Conservation (phyloP, 2,113 vertebrate species). For the Alligator mississippiensis region DNA sequence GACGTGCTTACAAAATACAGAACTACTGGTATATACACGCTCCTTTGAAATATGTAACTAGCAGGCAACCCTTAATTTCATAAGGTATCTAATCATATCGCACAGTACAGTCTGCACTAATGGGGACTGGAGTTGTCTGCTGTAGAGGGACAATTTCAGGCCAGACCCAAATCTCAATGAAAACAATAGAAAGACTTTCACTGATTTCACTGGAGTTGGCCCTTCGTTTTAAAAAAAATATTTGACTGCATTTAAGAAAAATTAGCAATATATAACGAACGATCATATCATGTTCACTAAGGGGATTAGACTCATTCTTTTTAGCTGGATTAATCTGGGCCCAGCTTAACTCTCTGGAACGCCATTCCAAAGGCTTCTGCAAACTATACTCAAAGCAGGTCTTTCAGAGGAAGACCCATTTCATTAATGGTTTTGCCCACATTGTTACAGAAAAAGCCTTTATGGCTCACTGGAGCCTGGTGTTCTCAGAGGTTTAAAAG, state of each 20-base stretch:
- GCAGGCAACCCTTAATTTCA: background rate
- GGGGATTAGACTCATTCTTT: background rate
- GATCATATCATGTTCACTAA: background rate
- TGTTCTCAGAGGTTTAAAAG: background rate
- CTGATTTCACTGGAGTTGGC: background rate
- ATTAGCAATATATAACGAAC: background rate
- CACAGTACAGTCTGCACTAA: background rate
- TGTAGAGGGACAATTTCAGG: background rate
- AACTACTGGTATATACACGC: background rate
- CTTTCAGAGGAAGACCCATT: background rate
- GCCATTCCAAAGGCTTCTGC: background rate
- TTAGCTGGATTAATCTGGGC: constrained; percentile 8
- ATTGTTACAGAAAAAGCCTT: background rate
- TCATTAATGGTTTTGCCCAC: background rate
- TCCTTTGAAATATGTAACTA: background rate
- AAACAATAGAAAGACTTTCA: background rate
- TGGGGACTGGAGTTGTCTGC: accelerated
- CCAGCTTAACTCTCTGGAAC: background rate
- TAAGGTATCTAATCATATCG: background rate
- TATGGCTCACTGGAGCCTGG: background rate
- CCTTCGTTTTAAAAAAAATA: background rate
- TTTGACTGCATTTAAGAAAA: background rate
- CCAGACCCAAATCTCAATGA: background rate
- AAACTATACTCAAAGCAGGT: background rate
- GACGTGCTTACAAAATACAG: no score